Evolutionary conservation across 2,113 vertebrate species (phyloP).

Genomic region (Psophia crepitans): DNA sequence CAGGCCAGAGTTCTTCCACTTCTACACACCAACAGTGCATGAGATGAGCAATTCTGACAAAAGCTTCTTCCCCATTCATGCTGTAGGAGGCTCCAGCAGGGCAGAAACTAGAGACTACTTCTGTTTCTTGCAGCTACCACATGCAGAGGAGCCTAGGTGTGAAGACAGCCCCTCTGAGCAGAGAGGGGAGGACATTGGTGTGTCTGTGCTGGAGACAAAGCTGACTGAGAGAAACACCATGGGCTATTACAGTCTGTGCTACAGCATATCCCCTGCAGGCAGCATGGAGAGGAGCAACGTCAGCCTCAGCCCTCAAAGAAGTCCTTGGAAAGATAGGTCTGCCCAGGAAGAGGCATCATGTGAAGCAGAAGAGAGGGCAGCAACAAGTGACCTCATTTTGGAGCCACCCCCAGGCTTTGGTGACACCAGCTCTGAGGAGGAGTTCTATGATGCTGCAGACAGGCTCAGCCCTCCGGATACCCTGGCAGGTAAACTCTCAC

Average conservation of each 20-base stretch:
- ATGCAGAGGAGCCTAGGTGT: constrained; percentile 52
- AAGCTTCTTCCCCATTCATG: not conserved
- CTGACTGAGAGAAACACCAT: constrained; percentile 73
- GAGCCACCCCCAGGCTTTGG: constrained; percentile 79
- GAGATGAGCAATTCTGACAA: not conserved
- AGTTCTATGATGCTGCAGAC: constrained; percentile 92
- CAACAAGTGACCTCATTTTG: constrained; percentile 55
- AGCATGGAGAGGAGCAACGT: constrained; percentile 49
- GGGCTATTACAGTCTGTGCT: constrained; percentile 84
- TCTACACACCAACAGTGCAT: constrained; percentile 72
- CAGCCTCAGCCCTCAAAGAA: not conserved
- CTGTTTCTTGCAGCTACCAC: constrained; percentile 78
- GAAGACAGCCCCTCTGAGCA: constrained; percentile 21
- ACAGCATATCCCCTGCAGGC: constrained; percentile 81
- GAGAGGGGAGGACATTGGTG: constrained; percentile 41
- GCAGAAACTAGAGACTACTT: constrained; percentile 67
- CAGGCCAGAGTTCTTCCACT: constrained; percentile 65
- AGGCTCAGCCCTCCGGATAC: constrained; percentile 78
- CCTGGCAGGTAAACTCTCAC: constrained; percentile 57
- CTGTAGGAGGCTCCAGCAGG: constrained; percentile 21
- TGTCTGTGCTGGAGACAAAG: constrained; percentile 54
- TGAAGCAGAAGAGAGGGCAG: not conserved
- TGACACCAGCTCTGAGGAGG: constrained; percentile 90
- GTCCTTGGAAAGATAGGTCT: not conserved
- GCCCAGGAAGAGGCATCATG: not conserved